These are phyloP conservation scores for Scotopteryx bipunctaria DNA, from an alignment of 2,888 invertebrate genomes.

Conservation along the genomic window DNA sequence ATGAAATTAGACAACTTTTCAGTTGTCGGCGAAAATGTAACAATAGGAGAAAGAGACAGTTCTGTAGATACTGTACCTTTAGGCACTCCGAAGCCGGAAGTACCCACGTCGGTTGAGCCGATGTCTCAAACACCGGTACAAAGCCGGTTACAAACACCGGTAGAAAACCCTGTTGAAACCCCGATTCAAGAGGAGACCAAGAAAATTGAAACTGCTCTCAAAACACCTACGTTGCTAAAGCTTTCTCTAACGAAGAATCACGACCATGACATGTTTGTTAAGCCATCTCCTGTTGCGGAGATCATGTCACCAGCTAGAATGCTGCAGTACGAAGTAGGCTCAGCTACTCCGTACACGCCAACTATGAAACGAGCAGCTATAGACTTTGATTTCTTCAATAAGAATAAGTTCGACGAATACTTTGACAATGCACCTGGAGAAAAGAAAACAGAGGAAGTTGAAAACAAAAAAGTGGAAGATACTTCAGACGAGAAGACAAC, in stretches of 20 bases:
- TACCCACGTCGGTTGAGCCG: slow-evolving; percentile 41
- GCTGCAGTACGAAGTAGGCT: slow-evolving; percentile 69
- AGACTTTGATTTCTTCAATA: slow-evolving; percentile 72
- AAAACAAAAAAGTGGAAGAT: slow-evolving; percentile 29
- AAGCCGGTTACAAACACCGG: slow-evolving; percentile 36
- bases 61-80: slow-evolving; percentile 52
- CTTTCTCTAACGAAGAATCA: slow-evolving; percentile 60
- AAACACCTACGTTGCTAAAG: slow-evolving; percentile 56
- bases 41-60: slow-evolving; percentile 54
- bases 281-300: slow-evolving; percentile 67
- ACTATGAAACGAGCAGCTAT: slow-evolving; percentile 75
- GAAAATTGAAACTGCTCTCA: slow-evolving; percentile 36
- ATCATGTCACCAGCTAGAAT: slow-evolving; percentile 76
- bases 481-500: slow-evolving; percentile 53
- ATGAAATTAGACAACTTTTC: slow-evolving; percentile 69
- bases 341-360: slow-evolving; percentile 62
- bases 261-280: slow-evolving; percentile 64
- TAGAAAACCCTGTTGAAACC: slow-evolving; percentile 50
- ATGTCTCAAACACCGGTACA: slow-evolving; percentile 45
- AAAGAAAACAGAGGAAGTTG: slow-evolving; percentile 28
- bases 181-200: slow-evolving; percentile 47
- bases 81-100: slow-evolving; percentile 43
- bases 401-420: slow-evolving; percentile 66
- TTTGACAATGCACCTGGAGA: slow-evolving; percentile 51
- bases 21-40: slow-evolving; percentile 72